Evolutionary conservation across 2,888 invertebrate genomes (phyloP).

Genomic region (Archips xylosteana): DNA sequence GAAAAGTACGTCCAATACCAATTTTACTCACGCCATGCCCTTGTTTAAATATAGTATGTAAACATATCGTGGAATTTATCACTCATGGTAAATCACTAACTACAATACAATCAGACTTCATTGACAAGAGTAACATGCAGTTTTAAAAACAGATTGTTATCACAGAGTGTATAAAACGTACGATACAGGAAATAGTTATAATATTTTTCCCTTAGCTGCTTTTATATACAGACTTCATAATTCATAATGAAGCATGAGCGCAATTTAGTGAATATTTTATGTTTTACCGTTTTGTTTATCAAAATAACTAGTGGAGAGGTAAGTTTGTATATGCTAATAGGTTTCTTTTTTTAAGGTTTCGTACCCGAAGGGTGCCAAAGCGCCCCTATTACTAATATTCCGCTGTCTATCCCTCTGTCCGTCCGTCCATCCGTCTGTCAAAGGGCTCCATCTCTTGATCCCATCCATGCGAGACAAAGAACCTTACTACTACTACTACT

Average conservation of each 20-base stretch:
- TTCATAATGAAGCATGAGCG: constrained; percentile 22
- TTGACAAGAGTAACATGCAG: constrained; percentile 10
- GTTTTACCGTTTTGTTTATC: background rate
- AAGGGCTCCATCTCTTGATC: no score
- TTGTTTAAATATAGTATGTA: constrained; percentile 3
- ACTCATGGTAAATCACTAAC: background rate
- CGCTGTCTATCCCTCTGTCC: no score
- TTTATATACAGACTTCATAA: background rate
- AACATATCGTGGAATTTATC: constrained; percentile 20
- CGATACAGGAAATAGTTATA: constrained; percentile 5
- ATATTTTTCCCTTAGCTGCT: background rate
- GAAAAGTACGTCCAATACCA: background rate
- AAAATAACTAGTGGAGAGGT: constrained; percentile 20
- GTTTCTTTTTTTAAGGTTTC: no score
- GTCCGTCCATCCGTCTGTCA: no score
- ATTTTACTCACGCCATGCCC: constrained; percentile 23
- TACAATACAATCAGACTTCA: constrained; percentile 25
- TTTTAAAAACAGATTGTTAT: constrained; percentile 34
- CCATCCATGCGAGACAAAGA: no score
- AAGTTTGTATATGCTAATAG: constrained; percentile 15
- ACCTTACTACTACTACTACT: no score
- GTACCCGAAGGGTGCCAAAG: no score
- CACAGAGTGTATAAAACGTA: constrained; percentile 26
- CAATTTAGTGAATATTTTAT: background rate
- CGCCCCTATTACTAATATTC: no score